Conservation (phyloP, 2,113 vertebrate genomes). For the Grantiella picta region DNA sequence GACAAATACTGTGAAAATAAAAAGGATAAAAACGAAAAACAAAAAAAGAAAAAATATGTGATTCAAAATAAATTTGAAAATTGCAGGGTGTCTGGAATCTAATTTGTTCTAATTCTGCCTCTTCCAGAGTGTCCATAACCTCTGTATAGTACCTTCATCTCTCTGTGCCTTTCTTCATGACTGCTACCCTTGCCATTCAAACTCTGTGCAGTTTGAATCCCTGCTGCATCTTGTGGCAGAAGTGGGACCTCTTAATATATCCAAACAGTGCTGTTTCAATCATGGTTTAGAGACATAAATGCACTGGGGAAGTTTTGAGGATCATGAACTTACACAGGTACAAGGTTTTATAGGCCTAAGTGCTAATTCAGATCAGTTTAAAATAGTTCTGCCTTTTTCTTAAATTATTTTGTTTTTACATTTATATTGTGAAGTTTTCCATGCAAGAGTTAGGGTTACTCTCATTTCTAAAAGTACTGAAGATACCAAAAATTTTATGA, state of each 20-base stretch:
- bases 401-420: neutral
- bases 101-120: neutral
- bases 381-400: neutral
- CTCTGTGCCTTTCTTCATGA: neutral
- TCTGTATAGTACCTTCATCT: neutral
- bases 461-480: neutral
- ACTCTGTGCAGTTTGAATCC: neutral
- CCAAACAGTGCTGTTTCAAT: neutral
- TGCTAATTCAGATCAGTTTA: neutral
- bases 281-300: neutral
- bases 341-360: neutral
- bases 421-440: neutral
- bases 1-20: neutral
- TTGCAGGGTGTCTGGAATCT: neutral
- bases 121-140: neutral
- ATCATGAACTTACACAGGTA: neutral
- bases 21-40: accelerated
- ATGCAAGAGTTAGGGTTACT: neutral
- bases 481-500: neutral
- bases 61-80: neutral
- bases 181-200: neutral
- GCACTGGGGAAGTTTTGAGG: neutral
- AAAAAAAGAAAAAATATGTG: neutral
- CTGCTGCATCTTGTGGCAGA: neutral
- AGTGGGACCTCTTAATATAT: neutral